A percentile compares a stretch with the other conserved stretches of the same genome.
phyloP scores from a whole-genome alignment of 2,113 vertebrate species.

The Phaetusa simplex region DNA sequence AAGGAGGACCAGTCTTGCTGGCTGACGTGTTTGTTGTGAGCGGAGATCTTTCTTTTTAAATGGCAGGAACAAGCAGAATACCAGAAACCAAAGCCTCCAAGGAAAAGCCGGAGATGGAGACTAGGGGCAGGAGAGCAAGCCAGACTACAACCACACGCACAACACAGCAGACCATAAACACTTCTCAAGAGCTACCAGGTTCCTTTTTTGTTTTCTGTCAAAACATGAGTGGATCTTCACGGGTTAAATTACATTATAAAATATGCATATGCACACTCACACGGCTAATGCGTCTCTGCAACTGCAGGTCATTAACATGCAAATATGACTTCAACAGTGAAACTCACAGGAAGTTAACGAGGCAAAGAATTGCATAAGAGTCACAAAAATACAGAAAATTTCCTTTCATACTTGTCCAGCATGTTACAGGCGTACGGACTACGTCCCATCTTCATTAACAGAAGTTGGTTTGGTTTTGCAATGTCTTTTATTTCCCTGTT shows the following conservation, averaged over 20 bases:
- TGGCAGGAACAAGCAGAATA: not conserved
- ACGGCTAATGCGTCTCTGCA: not conserved
- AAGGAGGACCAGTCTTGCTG: not conserved
- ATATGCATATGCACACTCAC: not conserved
- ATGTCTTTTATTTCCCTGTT: fast-evolving
- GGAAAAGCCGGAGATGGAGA: not conserved
- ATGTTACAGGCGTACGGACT: fast-evolving
- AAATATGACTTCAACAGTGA: not conserved
- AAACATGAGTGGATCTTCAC: fast-evolving
- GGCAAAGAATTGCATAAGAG: not conserved
- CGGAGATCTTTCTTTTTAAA: not conserved
- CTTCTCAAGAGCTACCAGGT: not conserved
- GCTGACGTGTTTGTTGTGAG: not conserved
- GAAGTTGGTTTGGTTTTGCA: fast-evolving
- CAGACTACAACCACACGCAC: fast-evolving
- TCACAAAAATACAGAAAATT: not conserved
- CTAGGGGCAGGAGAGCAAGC: not conserved
- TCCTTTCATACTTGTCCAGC: not conserved
- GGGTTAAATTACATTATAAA: not conserved
- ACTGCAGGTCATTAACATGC: slow-evolving; percentile 47
- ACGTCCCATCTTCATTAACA: not conserved
- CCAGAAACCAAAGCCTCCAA: not conserved
- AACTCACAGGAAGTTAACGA: slow-evolving; percentile 11
- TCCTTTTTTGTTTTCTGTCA: not conserved
- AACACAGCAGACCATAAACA: not conserved